Evolutionary conservation across 2,113 vertebrate genomes (phyloP).

Genomic region (Phrynocephalus versicolor): DNA sequence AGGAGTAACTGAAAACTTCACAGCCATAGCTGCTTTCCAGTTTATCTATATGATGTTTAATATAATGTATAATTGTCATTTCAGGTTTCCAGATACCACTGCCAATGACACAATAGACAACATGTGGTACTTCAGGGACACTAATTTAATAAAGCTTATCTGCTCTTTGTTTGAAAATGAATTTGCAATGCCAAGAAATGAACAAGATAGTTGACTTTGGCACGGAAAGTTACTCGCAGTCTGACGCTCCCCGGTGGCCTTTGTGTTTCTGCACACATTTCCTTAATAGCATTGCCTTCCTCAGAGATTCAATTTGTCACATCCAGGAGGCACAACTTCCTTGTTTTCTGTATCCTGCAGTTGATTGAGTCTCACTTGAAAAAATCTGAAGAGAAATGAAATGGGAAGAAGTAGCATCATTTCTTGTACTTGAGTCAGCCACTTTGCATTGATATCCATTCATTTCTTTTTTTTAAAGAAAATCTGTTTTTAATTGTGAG

Average conservation of each 20-base stretch:
- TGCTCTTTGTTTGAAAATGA: neutral
- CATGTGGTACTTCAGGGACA: neutral
- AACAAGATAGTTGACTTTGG: neutral
- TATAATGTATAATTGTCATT: neutral
- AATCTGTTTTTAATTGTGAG: no score
- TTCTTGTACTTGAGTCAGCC: neutral
- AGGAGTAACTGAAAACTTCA: neutral
- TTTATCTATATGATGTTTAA: neutral
- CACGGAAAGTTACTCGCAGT: neutral
- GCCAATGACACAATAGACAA: neutral
- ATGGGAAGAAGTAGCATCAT: neutral
- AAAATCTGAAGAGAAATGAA: slow-evolving; percentile 6
- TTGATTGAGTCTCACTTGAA: slow-evolving; percentile 27
- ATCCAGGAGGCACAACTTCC: neutral
- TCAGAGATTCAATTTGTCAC: slow-evolving; percentile 9
- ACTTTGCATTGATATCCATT: neutral
- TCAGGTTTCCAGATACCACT: neutral
- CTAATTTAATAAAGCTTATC: neutral
- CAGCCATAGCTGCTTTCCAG: neutral
- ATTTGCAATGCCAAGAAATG: neutral
- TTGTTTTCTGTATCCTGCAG: slow-evolving; percentile 13
- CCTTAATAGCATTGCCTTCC: neutral
- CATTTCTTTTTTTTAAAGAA: neutral
- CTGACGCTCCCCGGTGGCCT: neutral
- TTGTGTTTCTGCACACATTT: neutral